Evolutionary conservation across 1,140 invertebrate genomes (phyloP).

Genomic region (Coelopa frigida): DNA sequence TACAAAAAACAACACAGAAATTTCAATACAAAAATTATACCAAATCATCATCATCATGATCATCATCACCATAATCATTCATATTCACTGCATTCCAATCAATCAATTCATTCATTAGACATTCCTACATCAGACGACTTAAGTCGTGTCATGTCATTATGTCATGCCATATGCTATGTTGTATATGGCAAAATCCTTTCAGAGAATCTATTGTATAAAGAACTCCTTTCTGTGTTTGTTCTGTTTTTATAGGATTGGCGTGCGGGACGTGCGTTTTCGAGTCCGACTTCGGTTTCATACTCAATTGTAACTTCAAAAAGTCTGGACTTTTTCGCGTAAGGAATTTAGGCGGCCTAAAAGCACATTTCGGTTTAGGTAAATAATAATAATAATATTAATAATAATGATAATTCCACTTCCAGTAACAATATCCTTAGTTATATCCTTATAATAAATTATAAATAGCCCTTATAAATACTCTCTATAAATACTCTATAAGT

Average conservation of each 20-base stretch:
- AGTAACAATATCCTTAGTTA: slow-evolving; percentile 5
- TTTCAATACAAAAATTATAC: not conserved
- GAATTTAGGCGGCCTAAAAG: slow-evolving; percentile 81
- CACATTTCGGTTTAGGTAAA: slow-evolving; percentile 77
- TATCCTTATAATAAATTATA: slow-evolving; percentile 9
- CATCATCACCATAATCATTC: no score
- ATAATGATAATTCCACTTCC: not conserved
- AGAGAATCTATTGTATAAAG: slow-evolving; percentile 6
- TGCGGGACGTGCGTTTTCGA: slow-evolving; percentile 72
- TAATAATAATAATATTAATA: not conserved
- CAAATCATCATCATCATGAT: no score
- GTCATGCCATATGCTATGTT: not conserved
- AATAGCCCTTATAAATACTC: no score
- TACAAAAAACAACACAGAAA: not conserved
- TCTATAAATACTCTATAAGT: no score
- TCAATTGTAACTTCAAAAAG: slow-evolving; percentile 87
- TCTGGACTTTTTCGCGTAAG: slow-evolving; percentile 78
- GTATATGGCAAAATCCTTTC: not conserved
- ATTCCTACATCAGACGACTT: no score
- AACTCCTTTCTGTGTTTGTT: slow-evolving; percentile 36
- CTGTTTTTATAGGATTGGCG: slow-evolving; percentile 51
- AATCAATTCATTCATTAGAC: no score
- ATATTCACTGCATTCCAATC: no score
- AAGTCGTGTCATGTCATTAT: not conserved
- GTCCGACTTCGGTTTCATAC: slow-evolving; percentile 77